Percentiles rank a stretch among this genome's conserved stretches.
Evolutionary conservation across 1,140 invertebrate species (phyloP).

Genomic region (Platyscapa corneri): DNA sequence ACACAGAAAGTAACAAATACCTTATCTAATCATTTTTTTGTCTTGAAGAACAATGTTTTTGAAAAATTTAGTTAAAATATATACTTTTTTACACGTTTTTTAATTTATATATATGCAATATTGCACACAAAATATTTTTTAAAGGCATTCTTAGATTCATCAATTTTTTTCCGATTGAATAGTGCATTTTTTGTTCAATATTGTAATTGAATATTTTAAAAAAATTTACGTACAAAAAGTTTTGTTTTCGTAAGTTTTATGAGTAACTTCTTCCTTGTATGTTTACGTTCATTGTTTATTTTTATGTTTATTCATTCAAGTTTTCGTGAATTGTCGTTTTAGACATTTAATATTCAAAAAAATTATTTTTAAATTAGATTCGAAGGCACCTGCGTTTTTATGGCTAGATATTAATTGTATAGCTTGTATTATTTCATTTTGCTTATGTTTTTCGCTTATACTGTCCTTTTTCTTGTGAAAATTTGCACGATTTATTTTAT

Average conservation of each 20-base stretch:
- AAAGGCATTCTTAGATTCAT: slow-evolving; percentile 8
- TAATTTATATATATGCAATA: not conserved
- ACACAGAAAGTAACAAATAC: too few relatives aligned
- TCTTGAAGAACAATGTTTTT: too few relatives aligned
- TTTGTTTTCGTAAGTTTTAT: slow-evolving; percentile 11
- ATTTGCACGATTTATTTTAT: not conserved
- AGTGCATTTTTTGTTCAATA: slow-evolving; percentile 14
- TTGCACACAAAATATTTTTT: slow-evolving; percentile 18
- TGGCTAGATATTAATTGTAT: too few relatives aligned
- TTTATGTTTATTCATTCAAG: slow-evolving; percentile 20
- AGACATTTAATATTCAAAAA: slow-evolving; percentile 37
- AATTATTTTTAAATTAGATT: slow-evolving; percentile 55
- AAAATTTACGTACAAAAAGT: not conserved
- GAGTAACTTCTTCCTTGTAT: not conserved
- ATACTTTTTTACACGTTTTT: too few relatives aligned
- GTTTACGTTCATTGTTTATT: not conserved
- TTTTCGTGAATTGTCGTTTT: slow-evolving; percentile 12
- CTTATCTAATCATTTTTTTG: too few relatives aligned
- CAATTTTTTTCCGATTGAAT: too few relatives aligned
- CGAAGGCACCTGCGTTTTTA: slow-evolving; percentile 66
- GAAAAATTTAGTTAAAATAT: too few relatives aligned
- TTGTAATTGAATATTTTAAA: slow-evolving; percentile 8
- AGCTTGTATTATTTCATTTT: slow-evolving; percentile 54
- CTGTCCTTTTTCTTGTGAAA: not conserved
- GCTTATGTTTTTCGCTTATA: not conserved